These are phyloP conservation scores for Philopotamus ludificatus DNA, from an alignment of 1,140 invertebrate genomes.

Conservation along the genomic window DNA sequence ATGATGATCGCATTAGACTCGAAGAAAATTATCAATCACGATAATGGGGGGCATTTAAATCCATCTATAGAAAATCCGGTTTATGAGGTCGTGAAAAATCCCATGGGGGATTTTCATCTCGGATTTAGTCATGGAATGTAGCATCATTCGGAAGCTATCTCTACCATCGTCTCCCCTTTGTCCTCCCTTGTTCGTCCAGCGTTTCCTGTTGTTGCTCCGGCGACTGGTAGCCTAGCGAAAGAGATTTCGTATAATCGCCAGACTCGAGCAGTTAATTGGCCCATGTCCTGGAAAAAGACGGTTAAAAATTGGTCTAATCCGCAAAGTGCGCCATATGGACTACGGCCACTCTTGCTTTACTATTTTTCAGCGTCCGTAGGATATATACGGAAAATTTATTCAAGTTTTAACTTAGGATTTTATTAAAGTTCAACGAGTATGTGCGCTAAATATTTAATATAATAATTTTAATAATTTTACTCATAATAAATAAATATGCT, in stretches of 20 bases:
- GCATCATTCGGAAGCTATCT: neutral
- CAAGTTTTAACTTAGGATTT: too few relatives aligned
- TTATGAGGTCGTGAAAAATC: neutral
- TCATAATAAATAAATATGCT: neutral
- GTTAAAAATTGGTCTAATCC: slow-evolving; percentile 15
- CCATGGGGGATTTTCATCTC: neutral
- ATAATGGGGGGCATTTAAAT: neutral
- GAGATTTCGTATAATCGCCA: neutral
- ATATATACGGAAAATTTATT: neutral
- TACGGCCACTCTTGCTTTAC: neutral
- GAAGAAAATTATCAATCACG: neutral
- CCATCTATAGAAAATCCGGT: neutral
- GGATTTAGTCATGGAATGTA: too few relatives aligned
- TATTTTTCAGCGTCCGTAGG: neutral
- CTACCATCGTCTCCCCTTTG: neutral
- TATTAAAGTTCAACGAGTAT: too few relatives aligned
- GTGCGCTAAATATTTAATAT: too few relatives aligned
- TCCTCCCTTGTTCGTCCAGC: neutral
- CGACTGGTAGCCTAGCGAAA: neutral
- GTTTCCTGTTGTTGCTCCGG: neutral
- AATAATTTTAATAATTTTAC: too few relatives aligned
- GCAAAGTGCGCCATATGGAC: slow-evolving; percentile 7
- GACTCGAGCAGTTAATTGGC: neutral
- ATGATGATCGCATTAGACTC: neutral
- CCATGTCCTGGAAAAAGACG: neutral